phyloP scores from a whole-genome alignment of 2,888 invertebrate genomes.

The Tryphoninae sp. region DNA sequence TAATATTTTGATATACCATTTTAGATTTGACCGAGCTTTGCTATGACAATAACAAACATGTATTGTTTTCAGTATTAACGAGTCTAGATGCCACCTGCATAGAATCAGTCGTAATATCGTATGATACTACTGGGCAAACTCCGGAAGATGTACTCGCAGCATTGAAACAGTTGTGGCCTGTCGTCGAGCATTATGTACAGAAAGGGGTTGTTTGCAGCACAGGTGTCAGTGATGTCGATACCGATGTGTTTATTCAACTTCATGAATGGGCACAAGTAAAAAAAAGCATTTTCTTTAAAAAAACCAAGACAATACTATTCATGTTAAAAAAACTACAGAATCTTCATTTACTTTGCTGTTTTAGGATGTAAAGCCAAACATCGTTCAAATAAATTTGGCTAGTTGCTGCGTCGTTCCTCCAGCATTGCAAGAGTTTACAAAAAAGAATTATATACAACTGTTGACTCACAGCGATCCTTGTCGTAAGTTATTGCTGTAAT shows the following conservation, averaged over 20 bases:
- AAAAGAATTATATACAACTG: conserved; percentile 94
- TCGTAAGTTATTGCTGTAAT: conserved; percentile 83
- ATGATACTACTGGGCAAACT: conserved; percentile 83
- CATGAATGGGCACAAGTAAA: conserved; percentile 87
- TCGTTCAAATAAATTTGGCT: conserved; percentile 95
- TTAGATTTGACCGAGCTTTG: neutral
- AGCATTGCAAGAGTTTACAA: conserved; percentile 93
- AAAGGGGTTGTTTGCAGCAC: conserved; percentile 85
- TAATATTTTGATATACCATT: conserved; percentile 27
- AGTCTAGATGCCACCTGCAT: conserved; percentile 88
- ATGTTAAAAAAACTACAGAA: neutral
- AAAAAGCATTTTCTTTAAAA: conserved; percentile 3
- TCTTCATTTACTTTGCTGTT: conserved; percentile 6
- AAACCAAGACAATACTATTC: neutral
- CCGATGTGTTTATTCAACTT: conserved; percentile 88
- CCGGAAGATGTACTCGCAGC: conserved; percentile 71
- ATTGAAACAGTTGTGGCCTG: conserved; percentile 89
- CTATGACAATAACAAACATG: no score
- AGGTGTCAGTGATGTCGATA: conserved; percentile 95
- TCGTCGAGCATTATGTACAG: conserved; percentile 88
- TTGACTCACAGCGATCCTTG: conserved; percentile 97
- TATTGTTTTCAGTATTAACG: conserved; percentile 85
- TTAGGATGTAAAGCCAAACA: conserved; percentile 88
- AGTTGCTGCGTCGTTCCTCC: conserved; percentile 97
- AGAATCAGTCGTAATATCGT: conserved; percentile 92